Conservation (phyloP, 2,888 invertebrate genomes). For the Sceliomorpha sp. region DNA sequence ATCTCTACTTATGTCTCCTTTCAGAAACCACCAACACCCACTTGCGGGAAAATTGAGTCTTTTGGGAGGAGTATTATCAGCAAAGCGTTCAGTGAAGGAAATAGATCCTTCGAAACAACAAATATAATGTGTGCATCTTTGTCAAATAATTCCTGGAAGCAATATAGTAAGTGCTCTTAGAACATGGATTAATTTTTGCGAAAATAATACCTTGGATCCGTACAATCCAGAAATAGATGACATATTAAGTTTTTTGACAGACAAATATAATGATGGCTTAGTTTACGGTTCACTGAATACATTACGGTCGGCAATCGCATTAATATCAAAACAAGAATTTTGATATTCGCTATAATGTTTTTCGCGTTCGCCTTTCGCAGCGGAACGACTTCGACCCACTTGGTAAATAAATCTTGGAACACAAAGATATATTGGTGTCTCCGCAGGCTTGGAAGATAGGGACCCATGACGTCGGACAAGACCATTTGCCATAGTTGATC, state of each 20-base stretch:
- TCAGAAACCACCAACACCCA: slow-evolving; percentile 57
- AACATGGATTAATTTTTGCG: slow-evolving; percentile 26
- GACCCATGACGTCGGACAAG: no score
- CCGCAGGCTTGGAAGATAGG: no score
- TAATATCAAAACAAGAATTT: background rate
- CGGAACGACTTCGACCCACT: no score
- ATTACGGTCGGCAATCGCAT: background rate
- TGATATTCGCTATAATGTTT: no score
- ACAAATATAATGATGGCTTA: background rate
- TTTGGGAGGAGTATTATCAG: slow-evolving; percentile 63
- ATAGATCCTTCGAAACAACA: no score
- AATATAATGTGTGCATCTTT: no score
- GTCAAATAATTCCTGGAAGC: slow-evolving; percentile 34
- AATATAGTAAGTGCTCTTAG: slow-evolving; percentile 41
- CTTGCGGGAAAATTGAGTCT: slow-evolving; percentile 54
- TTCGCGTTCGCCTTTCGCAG: no score
- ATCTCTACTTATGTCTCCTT: slow-evolving; percentile 58
- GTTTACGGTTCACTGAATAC: background rate
- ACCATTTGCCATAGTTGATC: no score
- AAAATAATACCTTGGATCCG: background rate
- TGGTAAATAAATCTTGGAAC: no score
- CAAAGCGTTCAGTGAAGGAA: slow-evolving; percentile 45
- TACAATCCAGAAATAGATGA: background rate
- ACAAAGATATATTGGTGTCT: background rate
- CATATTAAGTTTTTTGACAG: background rate